Percentiles rank a stretch among this genome's conserved stretches.
Evolutionary conservation across 2,113 vertebrate genomes (phyloP).

Genomic region (Myrmecobius fasciatus): DNA sequence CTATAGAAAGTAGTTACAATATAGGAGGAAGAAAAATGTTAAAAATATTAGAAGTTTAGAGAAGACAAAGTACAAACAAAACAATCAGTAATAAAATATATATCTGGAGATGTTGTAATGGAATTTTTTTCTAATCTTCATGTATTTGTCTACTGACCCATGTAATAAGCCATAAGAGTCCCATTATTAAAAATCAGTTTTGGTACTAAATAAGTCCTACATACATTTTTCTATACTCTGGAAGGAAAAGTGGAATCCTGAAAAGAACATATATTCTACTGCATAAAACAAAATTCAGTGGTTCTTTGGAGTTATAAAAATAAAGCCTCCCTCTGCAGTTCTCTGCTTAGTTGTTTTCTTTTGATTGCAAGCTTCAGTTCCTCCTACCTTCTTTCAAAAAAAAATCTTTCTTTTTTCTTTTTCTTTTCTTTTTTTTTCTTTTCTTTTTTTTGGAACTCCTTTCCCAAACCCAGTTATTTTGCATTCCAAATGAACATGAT

Average conservation of each 20-base stretch:
- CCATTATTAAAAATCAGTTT: neutral
- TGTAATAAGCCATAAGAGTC: neutral
- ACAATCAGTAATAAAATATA: neutral
- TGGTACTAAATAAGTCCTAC: neutral
- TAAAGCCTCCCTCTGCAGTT: neutral
- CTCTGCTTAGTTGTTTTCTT: neutral
- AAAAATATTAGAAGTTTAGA: neutral
- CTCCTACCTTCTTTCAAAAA: neutral
- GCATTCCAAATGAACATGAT: neutral
- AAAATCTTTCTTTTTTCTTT: no score
- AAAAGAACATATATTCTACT: neutral
- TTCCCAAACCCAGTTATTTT: neutral
- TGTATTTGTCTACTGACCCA: neutral
- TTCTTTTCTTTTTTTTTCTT: no score
- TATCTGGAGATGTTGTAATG: neutral
- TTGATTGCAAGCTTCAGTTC: neutral
- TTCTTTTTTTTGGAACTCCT: neutral
- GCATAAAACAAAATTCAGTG: neutral
- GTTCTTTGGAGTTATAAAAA: neutral
- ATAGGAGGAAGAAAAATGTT: neutral
- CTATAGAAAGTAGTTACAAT: neutral
- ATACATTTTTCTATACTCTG: neutral
- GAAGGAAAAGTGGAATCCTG: neutral
- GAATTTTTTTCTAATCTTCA: neutral
- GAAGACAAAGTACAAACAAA: neutral